Base-by-base conservation (phyloP, 2,113 vertebrate genomes). In the Hippocampus barbouri region DNA sequence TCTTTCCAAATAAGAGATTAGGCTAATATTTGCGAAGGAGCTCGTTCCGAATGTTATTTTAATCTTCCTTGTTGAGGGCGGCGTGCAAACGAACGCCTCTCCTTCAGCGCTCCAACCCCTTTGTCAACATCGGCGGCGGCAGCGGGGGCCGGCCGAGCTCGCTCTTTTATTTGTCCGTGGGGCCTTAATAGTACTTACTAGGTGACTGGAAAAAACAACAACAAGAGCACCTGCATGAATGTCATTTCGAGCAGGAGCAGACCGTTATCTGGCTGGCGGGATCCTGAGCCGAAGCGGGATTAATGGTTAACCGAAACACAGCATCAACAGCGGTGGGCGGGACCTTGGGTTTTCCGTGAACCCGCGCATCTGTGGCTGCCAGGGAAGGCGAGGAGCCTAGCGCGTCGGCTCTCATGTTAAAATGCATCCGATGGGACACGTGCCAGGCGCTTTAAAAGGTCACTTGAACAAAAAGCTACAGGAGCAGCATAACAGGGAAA, bases 241-340 rank as follows among this genome's bases (percentile, higher is more conserved):
- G n/a, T 68, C 4, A 60, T 71, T 34, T 67, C 12, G 25, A 25
- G 51, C 59, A 34, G 53, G 6, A 67, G 41, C 30, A 61, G 59
- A 56, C 61, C 9, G 59, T 74, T 65, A 59, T 77, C 70, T 77
- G 72, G 66, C 25, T 71, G 16, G 11, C 47, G 40, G 30, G 68
- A 53, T 23, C 43, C 65, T 47, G 60, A 68, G 53, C 40, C 10
- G 62, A 80, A 77, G 77, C 66, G 68, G 79, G 89, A 90, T 92
- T 93, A 91, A 93, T 90, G 77, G 81, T 91, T 93, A 91, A 91
- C 89, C 88, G 81, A 85, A 79, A 62, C 81, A 79, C 16, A 45
- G 54, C 51, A 70, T 63, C 78, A 76, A 66, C 41, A 69, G 68
- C 66, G 47, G 34, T 61, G 38, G 57, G 69, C 72, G 12, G 38